Conservation (phyloP, 2,797 vertebrate species). For the Meriones psammophilus region DNA sequence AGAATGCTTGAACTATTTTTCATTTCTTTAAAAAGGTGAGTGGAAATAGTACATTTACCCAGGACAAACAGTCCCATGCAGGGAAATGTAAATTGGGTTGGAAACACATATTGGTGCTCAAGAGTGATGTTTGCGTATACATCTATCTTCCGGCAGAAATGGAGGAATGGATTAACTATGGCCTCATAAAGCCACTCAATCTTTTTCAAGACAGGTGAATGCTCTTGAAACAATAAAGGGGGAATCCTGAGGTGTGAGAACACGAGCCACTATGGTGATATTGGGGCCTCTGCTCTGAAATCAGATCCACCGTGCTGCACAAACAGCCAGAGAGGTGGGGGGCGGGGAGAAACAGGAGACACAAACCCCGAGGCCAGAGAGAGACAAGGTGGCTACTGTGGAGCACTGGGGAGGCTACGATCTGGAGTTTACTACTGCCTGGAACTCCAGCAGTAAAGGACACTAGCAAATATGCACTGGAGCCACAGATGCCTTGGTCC, state of each 20-base stretch:
- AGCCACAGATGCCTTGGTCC: neutral
- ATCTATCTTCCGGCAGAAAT: neutral
- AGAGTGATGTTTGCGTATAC: neutral
- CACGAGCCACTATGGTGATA: neutral
- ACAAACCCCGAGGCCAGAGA: neutral
- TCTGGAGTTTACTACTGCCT: too few relatives aligned
- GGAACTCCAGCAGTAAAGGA: neutral
- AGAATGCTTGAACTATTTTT: constrained; percentile 45
- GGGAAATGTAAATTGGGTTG: neutral
- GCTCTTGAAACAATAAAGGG: neutral
- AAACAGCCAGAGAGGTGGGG: neutral
- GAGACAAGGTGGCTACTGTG: fast-evolving
- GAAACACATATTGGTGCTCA: neutral
- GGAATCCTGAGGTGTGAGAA: neutral
- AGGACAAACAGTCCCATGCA: constrained; percentile 30
- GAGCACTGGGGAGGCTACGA: neutral
- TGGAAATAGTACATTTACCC: constrained; percentile 62
- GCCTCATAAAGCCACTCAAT: neutral
- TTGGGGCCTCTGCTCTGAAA: neutral
- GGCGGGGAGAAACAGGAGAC: neutral
- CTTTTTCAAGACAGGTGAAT: neutral
- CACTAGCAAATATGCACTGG: neutral
- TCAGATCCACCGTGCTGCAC: neutral
- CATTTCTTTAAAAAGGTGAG: constrained; percentile 48
- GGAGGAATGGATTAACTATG: neutral